Percentiles rank a stretch among this genome's conserved stretches.
Conservation (phyloP, 2,797 vertebrate species). For the Ateles fusciceps region DNA sequence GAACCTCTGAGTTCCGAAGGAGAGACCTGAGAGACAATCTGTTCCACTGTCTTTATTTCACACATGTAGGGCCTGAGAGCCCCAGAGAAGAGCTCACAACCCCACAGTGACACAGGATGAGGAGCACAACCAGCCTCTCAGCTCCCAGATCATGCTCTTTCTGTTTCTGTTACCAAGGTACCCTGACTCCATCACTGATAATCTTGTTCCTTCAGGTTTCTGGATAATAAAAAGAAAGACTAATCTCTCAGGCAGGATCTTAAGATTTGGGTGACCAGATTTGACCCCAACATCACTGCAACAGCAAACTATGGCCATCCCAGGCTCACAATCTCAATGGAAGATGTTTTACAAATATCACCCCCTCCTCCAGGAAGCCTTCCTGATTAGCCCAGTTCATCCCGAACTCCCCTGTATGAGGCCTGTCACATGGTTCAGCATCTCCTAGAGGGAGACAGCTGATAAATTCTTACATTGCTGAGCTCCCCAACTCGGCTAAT, state of each 20-base stretch:
- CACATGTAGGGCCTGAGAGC: fast-evolving
- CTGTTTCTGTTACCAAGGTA: fast-evolving
- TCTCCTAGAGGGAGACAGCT: not conserved
- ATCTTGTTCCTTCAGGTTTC: not conserved
- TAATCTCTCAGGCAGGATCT: not conserved
- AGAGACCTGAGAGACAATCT: not conserved
- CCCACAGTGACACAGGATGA: not conserved
- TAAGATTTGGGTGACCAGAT: not conserved
- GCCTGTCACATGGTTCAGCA: not conserved
- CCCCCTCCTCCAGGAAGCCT: not conserved
- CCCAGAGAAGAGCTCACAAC: not conserved
- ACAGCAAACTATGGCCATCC: not conserved
- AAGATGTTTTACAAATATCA: not conserved
- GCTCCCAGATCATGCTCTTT: not conserved
- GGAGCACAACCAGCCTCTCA: not conserved
- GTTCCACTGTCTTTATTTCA: not conserved
- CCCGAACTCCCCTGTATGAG: not conserved
- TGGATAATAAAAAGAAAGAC: not conserved
- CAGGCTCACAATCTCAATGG: not conserved
- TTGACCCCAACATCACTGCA: not conserved
- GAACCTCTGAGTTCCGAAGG: not conserved
- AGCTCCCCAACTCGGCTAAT: not conserved
- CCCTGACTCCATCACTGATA: fast-evolving
- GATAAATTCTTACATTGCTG: not conserved
- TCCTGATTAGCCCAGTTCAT: not conserved